Evolutionary conservation across 2,797 vertebrate species (phyloP).

Genomic region (Acanthurus leucopareius): DNA sequence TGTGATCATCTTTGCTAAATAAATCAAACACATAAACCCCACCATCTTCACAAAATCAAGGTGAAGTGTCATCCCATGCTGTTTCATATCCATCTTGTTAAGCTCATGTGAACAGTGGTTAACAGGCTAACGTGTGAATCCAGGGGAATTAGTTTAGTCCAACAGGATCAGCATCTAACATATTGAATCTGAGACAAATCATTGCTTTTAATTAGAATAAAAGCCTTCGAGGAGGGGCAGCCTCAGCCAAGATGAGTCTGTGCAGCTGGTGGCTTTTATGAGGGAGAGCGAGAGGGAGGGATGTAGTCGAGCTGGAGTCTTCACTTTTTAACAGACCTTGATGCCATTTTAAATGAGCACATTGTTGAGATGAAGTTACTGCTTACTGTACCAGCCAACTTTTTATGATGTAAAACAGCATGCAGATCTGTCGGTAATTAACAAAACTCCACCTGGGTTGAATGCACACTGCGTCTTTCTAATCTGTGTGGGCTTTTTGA

Average conservation of each 20-base stretch:
- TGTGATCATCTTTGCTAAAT: neutral
- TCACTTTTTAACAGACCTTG: slow-evolving; percentile 67
- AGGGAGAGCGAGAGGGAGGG: slow-evolving; percentile 61
- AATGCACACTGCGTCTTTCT: neutral
- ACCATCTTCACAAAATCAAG: neutral
- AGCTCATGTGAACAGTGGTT: slow-evolving; percentile 67
- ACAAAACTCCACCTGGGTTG: slow-evolving; percentile 2
- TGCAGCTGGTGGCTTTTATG: slow-evolving; percentile 75
- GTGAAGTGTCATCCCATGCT: slow-evolving; percentile 3
- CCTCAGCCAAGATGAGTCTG: slow-evolving; percentile 53
- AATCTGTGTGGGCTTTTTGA: neutral
- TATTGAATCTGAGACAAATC: slow-evolving; percentile 88
- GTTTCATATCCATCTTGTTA: slow-evolving; percentile 24
- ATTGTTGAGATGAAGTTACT: slow-evolving; percentile 46
- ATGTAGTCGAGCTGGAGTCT: slow-evolving; percentile 69
- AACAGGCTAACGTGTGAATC: slow-evolving; percentile 65
- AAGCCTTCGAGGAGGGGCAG: slow-evolving; percentile 84
- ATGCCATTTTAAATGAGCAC: slow-evolving; percentile 70
- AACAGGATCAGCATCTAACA: slow-evolving; percentile 84
- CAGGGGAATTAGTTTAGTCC: slow-evolving; percentile 76
- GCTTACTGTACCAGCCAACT: slow-evolving; percentile 36
- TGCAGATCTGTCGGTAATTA: slow-evolving; percentile 6
- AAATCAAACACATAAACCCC: too few relatives aligned
- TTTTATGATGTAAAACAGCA: slow-evolving; percentile 45
- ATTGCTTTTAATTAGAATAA: slow-evolving; percentile 94